Base-by-base conservation (phyloP, 2,888 invertebrate genomes). In the Saturnia japonica region DNA sequence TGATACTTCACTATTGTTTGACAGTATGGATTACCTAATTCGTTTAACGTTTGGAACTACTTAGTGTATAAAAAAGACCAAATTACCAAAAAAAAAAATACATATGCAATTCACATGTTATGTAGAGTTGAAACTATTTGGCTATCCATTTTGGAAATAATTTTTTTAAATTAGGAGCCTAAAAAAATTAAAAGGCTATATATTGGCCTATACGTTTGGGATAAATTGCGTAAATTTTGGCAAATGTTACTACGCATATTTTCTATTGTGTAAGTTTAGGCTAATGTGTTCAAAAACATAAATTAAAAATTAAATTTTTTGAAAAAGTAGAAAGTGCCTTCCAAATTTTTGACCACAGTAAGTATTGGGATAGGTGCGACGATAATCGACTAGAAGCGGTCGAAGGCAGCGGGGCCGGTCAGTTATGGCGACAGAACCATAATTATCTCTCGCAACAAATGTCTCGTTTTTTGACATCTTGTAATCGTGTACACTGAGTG, bases 251-350 rank as follows among this genome's bases (percentile, higher is more conserved):
- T 93, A 93, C 93, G 93, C 93, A 92, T 92, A 93, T 94, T 93
- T 93, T 94, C 92, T 94, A 94, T 93, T 94, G 88, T 93, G 89
- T 94, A 94, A 94, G 95, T 95, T 94, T 95, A 95, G 95, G 95
- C 95, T 95, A 95, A 95, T 96, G 96, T 96, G 96, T 96, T 96
- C 96, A 96, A 95, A 96, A 95, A 93, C 82, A 89, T 90, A 94
- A 83, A 93, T 90, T 93, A 86, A 93, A 94, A 88, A 85, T 89
- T 84, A 88, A 91, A 93, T 89, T 88, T 91, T 93, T 93, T 90
- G 87, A 95, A 95, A 95, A 95, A 94, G 96, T 96, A 96, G 96
- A 95, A 96, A 96, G 96, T 96, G 96, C 96, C 96, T 96, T 96
- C 96, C 96, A 96, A 95, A 94, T 93, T 93, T 93, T 94, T 93